Base-by-base conservation (phyloP, 2,888 invertebrate genomes). In the Melinopterus prodromus region DNA sequence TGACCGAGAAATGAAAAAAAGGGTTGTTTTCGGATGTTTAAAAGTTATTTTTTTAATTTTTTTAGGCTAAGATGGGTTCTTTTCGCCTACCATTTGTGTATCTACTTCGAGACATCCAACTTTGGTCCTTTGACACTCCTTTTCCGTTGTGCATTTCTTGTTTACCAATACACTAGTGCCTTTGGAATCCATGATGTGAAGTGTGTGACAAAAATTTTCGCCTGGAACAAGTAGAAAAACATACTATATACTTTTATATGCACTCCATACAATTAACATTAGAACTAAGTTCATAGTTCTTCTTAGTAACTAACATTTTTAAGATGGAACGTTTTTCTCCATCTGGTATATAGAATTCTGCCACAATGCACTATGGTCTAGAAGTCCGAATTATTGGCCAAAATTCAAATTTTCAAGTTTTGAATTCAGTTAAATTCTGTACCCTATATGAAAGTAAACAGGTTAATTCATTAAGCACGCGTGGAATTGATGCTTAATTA, bases 151-250 rank as follows among this genome's bases (percentile, higher is more conserved):
- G 86, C 93, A 93, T 86, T 92, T 92, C 87, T 93, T 93, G 89
- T 92, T 92, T 82, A 93, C 93, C 86, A 92, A 88, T 79, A 92
- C 92, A 86, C 92, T 93, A 81, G 91, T 91, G n/a, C 92, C 93
- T 80, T 90, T 91, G 80, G 92, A 92, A 87, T 92, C 92, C 91
- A 93, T 91, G 85, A 93, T 91, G 88, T 93, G 92, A 84, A 92
- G 88, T 70, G 92, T 92, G 87, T 92, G 92, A 86, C 92, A 93
- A 87, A 92, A 93, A 83, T 92, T 92, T 86, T 91, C 90, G 82
- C 91, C 92, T 89, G 87, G 79, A 86, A 84, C 79, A 71, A 78
- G 77, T 70, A 69, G 53, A 53, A 70, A 77, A 71, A 37, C 16
- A 1, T 1, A 72, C 16, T 72, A 16, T 0, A 35, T 26, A 15